phyloP scores from a whole-genome alignment of 2,113 vertebrate genomes.

The Diadophis punctatus region DNA sequence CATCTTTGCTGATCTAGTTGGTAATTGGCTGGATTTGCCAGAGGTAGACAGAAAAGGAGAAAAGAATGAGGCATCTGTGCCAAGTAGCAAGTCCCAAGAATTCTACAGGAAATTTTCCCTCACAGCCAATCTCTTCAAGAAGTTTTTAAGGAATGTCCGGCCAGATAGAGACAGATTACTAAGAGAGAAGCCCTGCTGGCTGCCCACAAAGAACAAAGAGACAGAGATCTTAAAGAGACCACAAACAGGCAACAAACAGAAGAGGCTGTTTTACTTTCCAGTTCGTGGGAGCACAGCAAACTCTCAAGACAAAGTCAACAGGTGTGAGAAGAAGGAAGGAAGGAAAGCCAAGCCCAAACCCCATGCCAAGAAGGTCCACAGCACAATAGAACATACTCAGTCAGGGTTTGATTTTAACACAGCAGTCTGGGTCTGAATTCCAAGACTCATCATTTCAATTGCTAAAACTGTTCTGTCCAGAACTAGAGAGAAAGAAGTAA shows the following conservation, averaged over 20 bases:
- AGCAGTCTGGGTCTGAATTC: constrained; percentile 90
- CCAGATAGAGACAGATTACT: constrained; percentile 89
- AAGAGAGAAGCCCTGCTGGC: constrained; percentile 91
- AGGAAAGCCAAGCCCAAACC: constrained; percentile 56
- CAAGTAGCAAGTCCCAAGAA: constrained; percentile 78
- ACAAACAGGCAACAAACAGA: constrained; percentile 78
- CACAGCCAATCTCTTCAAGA: constrained; percentile 93
- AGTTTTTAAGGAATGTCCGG: constrained; percentile 87
- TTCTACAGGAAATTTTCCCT: constrained; percentile 87
- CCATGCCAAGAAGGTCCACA: constrained; percentile 62
- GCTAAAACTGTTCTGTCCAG: not conserved
- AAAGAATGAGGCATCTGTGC: constrained; percentile 63
- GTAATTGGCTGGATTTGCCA: constrained; percentile 94
- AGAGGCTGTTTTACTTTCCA: constrained; percentile 81
- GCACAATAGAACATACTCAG: constrained; percentile 62
- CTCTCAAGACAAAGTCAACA: constrained; percentile 68
- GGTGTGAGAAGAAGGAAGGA: constrained; percentile 57
- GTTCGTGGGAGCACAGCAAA: constrained; percentile 71
- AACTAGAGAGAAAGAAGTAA: not conserved
- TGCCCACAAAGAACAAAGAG: constrained; percentile 70
- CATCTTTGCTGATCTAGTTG: constrained; percentile 92
- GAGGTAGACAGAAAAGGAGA: constrained; percentile 82
- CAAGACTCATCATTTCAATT: fast-evolving
- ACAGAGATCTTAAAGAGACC: constrained; percentile 78
- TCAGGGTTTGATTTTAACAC: constrained; percentile 90